These are phyloP conservation scores for Ichneumon xanthorius DNA, from an alignment of 2,888 invertebrate species.

Conservation along the genomic window DNA sequence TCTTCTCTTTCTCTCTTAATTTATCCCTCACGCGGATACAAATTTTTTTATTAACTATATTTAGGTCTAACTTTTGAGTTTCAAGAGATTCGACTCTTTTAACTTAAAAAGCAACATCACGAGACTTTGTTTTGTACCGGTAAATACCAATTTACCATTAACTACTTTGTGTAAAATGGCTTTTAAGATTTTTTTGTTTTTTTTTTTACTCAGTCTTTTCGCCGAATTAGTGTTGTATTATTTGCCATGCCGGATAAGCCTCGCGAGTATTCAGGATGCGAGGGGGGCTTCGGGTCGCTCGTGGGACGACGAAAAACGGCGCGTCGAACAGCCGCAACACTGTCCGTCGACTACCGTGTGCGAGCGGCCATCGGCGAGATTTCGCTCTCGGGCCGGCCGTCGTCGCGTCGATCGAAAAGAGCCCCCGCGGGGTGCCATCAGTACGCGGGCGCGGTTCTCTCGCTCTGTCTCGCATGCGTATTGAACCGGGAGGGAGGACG, in stretches of 20 bases:
- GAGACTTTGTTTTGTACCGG: neutral
- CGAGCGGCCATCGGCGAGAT: constrained; percentile 78
- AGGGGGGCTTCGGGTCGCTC: constrained; percentile 11
- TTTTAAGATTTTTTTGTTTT: neutral
- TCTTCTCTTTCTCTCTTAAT: neutral
- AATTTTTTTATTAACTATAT: neutral
- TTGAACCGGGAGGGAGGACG: constrained; percentile 75
- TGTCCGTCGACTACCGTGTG: constrained; percentile 57
- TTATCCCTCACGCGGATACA: neutral
- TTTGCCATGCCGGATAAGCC: neutral
- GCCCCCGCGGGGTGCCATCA: constrained; percentile 70
- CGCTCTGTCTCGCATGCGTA: constrained; percentile 82
- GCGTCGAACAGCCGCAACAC: constrained; percentile 62
- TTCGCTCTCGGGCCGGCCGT: constrained; percentile 74
- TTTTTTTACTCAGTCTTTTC: neutral
- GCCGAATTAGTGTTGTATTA: neutral
- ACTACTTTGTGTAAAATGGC: neutral
- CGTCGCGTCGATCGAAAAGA: constrained; percentile 84
- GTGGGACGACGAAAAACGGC: constrained; percentile 62
- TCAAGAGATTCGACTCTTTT: neutral
- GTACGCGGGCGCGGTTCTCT: constrained; percentile 68
- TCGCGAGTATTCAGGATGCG: neutral
- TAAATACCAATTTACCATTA: neutral
- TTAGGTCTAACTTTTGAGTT: neutral
- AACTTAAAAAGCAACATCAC: neutral